Evolutionary conservation across 2,888 invertebrate species (phyloP).

Genomic region (Proisotoma minuta): DNA sequence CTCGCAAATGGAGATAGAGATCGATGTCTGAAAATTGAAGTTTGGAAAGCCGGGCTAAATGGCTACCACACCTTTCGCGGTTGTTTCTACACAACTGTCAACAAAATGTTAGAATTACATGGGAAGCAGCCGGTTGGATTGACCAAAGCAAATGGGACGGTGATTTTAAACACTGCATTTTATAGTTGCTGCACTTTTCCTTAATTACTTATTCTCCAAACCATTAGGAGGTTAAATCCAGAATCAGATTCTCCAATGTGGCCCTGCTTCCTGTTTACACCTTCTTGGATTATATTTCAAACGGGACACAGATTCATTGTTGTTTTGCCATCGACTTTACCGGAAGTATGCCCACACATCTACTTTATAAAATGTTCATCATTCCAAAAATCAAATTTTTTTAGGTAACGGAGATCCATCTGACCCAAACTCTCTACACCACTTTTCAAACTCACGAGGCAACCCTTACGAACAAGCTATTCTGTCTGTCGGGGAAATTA

Average conservation of each 20-base stretch:
- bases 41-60: slow-evolving; percentile 34
- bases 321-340: slow-evolving; percentile 55
- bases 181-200: background rate
- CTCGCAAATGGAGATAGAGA: slow-evolving; percentile 53
- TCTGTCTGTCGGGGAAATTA: slow-evolving; percentile 51
- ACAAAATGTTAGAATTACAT: slow-evolving; percentile 24
- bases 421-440: slow-evolving; percentile 45
- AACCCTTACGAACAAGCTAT: slow-evolving; percentile 54
- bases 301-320: slow-evolving; percentile 55
- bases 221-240: slow-evolving; percentile 31
- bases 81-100: slow-evolving; percentile 26
- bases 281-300: slow-evolving; percentile 59
- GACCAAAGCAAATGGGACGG: slow-evolving; percentile 33
- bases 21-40: slow-evolving; percentile 27
- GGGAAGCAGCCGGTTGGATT: slow-evolving; percentile 28
- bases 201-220: background rate
- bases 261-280: slow-evolving; percentile 49
- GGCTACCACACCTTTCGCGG: slow-evolving; percentile 33
- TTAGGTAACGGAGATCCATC: slow-evolving; percentile 51
- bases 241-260: slow-evolving; percentile 31
- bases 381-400: slow-evolving; percentile 1
- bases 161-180: background rate
- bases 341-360: slow-evolving; percentile 45
- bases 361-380: background rate
- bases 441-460: slow-evolving; percentile 35